Conservation (phyloP, 2,113 vertebrate species). For the Chaetorhynchus papuensis region DNA sequence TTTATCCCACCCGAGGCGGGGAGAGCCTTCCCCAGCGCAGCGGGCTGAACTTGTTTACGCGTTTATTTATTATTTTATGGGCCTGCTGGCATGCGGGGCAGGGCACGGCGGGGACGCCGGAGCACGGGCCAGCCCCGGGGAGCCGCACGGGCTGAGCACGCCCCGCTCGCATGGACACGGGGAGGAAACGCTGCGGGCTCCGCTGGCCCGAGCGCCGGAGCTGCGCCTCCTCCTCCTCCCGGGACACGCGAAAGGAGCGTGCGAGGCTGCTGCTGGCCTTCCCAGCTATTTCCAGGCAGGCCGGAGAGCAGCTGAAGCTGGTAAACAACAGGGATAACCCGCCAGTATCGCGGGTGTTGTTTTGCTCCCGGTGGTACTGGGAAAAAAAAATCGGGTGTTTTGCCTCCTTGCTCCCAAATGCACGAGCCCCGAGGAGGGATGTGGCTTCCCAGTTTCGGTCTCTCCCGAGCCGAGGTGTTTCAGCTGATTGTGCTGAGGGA, state of each 20-base stretch:
- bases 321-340: background rate
- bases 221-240: background rate
- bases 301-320: background rate
- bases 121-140: background rate
- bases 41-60: background rate
- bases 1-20: background rate
- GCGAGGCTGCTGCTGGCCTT: background rate
- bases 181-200: background rate
- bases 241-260: background rate
- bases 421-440: no score
- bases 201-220: background rate
- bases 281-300: background rate
- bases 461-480: background rate
- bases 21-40: background rate
- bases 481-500: accelerated
- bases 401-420: background rate
- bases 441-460: background rate
- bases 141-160: background rate
- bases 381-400: accelerated
- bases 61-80: accelerated
- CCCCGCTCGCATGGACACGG: background rate
- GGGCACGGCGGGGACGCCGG: background rate
- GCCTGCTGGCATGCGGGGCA: background rate
- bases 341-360: accelerated
- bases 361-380: background rate